Percentiles rank a stretch among this genome's conserved stretches.
Conservation (phyloP, 2,113 vertebrate species). For the Phaetusa simplex region DNA sequence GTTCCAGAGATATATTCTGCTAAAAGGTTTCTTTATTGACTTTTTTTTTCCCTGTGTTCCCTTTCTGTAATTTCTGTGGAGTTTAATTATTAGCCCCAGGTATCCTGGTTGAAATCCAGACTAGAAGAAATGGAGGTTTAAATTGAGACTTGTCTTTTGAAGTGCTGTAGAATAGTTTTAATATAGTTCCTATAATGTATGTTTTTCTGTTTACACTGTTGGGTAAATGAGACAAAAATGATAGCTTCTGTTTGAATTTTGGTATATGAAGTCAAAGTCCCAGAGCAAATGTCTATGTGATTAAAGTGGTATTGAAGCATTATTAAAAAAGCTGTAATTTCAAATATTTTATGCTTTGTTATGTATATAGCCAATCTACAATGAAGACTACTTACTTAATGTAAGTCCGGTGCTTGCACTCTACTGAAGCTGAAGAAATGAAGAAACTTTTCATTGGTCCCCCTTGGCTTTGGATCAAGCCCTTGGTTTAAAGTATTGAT, state of each 20-base stretch:
- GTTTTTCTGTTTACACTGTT: slow-evolving; percentile 26
- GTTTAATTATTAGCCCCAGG: slow-evolving; percentile 50
- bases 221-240: slow-evolving; percentile 31
- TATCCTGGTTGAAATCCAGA: slow-evolving; percentile 37
- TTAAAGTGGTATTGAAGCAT: slow-evolving; percentile 20
- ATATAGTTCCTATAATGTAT: slow-evolving; percentile 6
- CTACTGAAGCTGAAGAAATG: neutral
- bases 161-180: neutral
- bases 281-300: neutral
- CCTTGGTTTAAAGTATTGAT: slow-evolving; percentile 50
- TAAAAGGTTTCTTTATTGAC: slow-evolving; percentile 40
- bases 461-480: slow-evolving; percentile 30
- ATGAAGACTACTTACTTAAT: neutral
- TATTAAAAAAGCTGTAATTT: slow-evolving; percentile 46
- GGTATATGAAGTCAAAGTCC: neutral
- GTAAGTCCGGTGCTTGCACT: neutral
- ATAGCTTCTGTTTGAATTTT: neutral
- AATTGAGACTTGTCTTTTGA: slow-evolving; percentile 36
- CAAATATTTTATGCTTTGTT: neutral
- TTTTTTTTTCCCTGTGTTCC: neutral
- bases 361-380: neutral
- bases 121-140: slow-evolving; percentile 36
- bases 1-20: neutral
- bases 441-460: slow-evolving; percentile 31
- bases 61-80: slow-evolving; percentile 36